Evolutionary conservation across 2,113 vertebrate species (phyloP), one percentile per base, ranked within the genome.

Genomic region (Strix uralensis): DNA sequence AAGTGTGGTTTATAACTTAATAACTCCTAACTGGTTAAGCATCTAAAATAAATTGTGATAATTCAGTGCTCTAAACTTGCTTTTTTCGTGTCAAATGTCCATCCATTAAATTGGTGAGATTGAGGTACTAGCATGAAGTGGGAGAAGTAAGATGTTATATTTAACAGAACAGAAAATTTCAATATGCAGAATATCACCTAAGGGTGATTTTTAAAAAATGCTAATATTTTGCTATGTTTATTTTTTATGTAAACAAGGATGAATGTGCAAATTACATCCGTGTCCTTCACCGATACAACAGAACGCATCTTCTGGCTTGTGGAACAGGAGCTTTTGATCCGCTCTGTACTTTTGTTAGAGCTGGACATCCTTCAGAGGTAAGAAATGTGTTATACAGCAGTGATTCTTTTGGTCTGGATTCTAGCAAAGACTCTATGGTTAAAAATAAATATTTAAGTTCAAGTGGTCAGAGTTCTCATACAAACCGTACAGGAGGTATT

Each of bases 241-340:
- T 80, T 47, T 93, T 90, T 80, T 3, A 23, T 5, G 1, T 38
- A 63, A 96, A 94, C 67, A 94, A 99, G 99, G 97, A 97, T 44
- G 99, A 99, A 96, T 99, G 99, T 97, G 99, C 99, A 85, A 99
- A 99, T 98, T 99, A 98, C 82, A 97, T 99, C 83, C 99, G 99
- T 83, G 98, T 99, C 83, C 97, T 99, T 89, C 99, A 99, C 66
- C 98, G 98, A 63, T 99, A 99, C 97, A 99, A 99, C 95, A 98
- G 98, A 84, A 99, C 99, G 2, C 99, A 99, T 73, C 98, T 99
- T 59, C 96, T 99, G 93, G 98, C 97, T 9, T 99, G 99, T 92
- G 99, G 99, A 47, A 99, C 99, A 16, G 99, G 99, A 86, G 99
- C 99, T 19, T 99, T 99, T 75, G 98, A 99, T 94, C 99, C 99